phyloP scores from a whole-genome alignment of 1,140 invertebrate genomes.

The Holcopasites calliopsidis region DNA sequence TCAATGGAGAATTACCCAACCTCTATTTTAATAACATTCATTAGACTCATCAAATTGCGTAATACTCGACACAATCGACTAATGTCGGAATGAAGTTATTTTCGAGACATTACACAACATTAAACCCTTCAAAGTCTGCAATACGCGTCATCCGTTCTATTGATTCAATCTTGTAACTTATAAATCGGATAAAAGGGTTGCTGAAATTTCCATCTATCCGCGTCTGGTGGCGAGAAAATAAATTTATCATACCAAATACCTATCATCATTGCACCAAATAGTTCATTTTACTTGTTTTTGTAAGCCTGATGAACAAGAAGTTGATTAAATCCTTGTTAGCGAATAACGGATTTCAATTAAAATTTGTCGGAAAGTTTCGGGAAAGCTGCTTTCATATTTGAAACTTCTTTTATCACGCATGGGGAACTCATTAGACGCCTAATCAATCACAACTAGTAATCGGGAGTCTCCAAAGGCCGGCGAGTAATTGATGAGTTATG shows the following conservation, averaged over 20 bases:
- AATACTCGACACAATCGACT: no score
- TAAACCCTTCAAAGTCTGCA: no score
- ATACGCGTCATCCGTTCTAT: background rate
- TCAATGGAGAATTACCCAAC: no score
- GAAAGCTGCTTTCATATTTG: constrained; percentile 47
- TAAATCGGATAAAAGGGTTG: background rate
- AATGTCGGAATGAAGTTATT: no score
- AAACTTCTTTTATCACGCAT: constrained; percentile 7
- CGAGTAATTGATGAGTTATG: constrained; percentile 13
- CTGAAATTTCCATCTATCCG: background rate
- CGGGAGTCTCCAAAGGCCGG: background rate
- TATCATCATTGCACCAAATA: background rate
- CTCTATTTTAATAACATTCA: no score
- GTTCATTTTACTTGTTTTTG: background rate
- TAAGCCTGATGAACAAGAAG: background rate
- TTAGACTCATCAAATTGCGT: no score
- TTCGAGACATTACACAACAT: no score
- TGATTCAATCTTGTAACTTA: no score
- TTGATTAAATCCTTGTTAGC: constrained; percentile 16
- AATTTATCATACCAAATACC: background rate
- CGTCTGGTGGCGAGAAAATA: no score
- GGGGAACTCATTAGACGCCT: constrained; percentile 34
- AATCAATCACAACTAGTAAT: constrained; percentile 37
- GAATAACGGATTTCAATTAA: background rate
- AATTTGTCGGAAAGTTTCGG: constrained; percentile 19